Evolutionary conservation across 2,797 vertebrate genomes (phyloP).

Genomic region (Darevskia nairensis): DNA sequence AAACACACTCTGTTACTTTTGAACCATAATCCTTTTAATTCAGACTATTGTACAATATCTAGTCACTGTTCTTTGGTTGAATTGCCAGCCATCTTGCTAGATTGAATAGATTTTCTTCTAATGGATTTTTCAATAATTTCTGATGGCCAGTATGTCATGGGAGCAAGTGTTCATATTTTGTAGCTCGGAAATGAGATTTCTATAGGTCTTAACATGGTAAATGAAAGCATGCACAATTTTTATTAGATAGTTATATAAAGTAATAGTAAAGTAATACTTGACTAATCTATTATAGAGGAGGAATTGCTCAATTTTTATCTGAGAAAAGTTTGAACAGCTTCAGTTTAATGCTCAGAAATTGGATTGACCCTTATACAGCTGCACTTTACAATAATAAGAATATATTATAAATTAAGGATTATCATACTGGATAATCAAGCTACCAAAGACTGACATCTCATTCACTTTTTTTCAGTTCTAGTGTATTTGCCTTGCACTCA

Average conservation of each 20-base stretch:
- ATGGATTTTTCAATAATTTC: constrained; percentile 66
- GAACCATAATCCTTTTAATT: constrained; percentile 61
- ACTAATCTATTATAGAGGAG: constrained; percentile 31
- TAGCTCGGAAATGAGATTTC: constrained; percentile 25
- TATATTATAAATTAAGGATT: background rate
- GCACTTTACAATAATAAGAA: background rate
- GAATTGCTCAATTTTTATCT: constrained; percentile 34
- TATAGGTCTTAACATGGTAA: background rate
- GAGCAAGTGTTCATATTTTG: constrained; percentile 34
- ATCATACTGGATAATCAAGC: constrained; percentile 23
- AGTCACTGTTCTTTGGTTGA: constrained; percentile 42
- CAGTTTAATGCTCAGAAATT: constrained; percentile 18
- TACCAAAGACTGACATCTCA: constrained; percentile 19
- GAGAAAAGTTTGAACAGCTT: constrained; percentile 9
- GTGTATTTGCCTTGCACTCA: constrained; percentile 92
- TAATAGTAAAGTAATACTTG: constrained; percentile 55
- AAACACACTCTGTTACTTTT: constrained; percentile 37
- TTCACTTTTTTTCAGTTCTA: constrained; percentile 83
- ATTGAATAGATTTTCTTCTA: constrained; percentile 13
- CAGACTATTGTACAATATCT: constrained; percentile 64
- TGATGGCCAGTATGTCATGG: constrained; percentile 57
- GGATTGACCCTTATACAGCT: background rate
- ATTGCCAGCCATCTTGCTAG: background rate
- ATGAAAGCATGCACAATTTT: constrained; percentile 25
- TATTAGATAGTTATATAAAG: constrained; percentile 41